Base-by-base conservation (phyloP, 2,113 vertebrate genomes). In the Aphyosemion australe region DNA sequence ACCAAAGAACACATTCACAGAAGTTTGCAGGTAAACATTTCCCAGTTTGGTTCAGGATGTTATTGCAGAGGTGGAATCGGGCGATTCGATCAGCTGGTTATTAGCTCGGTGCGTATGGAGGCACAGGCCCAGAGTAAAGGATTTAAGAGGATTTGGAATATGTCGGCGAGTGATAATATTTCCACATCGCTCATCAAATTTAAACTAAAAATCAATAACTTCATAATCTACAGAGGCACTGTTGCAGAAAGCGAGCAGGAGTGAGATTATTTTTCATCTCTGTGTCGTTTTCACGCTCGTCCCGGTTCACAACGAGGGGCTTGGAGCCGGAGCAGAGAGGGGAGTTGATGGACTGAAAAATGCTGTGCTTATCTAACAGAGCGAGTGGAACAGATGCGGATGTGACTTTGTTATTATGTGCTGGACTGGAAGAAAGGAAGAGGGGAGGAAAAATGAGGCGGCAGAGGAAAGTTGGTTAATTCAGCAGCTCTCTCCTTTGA, bases 381-480 rank as follows among this genome's bases (percentile, higher is more conserved):
- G 34, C 6, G 72, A 78, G 78, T 62, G 68, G 78, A 82, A 80
- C 52, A 75, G 72, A 84, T 75, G 79, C 66, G 61, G 83, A 75
- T 75, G 69, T 72, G 82, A 70, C 74, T 81, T 63, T 68, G 74
- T 77, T 79, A 84, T 81, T 70, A 58, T 37, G 34, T 37, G 34
- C 7, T 10, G 34, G 34, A 64, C 46, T 68, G 74, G 76, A 72
- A 73, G 60, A 65, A 69, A 71, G 54, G 34, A 37, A 8, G 34
- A 37, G 34, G 34, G 34, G 34, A 3, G 5, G 47, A 65, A 62
- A 55, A 0, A 13, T 54, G 21, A 46, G 70, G 32, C 7, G 32
- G 32, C 4, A 37, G 34, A 37, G 34, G 4, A 37, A 37, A 1
- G 34, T 37, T 10, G 3, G 26, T 4, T 26, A 26, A 7, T 32